Conservation (phyloP, 2,113 vertebrate genomes). For the Toxotes jaculatrix region DNA sequence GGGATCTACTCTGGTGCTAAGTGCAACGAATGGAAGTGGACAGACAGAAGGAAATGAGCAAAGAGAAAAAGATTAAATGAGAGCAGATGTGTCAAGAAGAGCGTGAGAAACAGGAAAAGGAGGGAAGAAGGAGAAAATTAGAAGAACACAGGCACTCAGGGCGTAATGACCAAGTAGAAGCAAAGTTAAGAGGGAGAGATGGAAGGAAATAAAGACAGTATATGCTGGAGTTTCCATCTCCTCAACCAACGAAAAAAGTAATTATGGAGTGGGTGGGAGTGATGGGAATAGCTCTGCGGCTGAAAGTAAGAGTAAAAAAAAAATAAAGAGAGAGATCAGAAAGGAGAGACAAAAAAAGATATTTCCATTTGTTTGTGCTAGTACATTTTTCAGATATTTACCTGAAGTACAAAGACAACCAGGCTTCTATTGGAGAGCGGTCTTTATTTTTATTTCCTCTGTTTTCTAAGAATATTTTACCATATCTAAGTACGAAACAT, state of each 20-base stretch:
- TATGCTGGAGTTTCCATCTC: not conserved
- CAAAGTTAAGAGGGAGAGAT: slow-evolving; percentile 11
- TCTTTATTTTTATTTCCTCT: not conserved
- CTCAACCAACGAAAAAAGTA: slow-evolving; percentile 5
- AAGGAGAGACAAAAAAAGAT: not conserved
- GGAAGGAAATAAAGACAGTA: slow-evolving; percentile 25
- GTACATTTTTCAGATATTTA: not conserved
- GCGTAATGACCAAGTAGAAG: not conserved
- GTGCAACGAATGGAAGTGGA: slow-evolving; percentile 15
- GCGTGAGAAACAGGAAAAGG: not conserved
- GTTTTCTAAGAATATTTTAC: not conserved
- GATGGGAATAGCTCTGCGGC: not conserved
- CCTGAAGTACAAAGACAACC: not conserved
- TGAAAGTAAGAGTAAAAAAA: not conserved
- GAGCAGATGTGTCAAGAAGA: slow-evolving; percentile 7
- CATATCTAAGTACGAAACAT: not conserved
- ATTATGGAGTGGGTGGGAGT: not conserved
- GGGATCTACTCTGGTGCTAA: not conserved
- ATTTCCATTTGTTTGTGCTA: not conserved
- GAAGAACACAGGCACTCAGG: not conserved
- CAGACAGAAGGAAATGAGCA: slow-evolving; percentile 7
- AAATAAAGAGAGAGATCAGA: not conserved
- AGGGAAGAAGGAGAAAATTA: slow-evolving; percentile 13
- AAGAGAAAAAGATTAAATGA: slow-evolving; percentile 8
- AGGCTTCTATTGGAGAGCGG: not conserved